These are phyloP conservation scores for Trachelus troglodyta DNA, from an alignment of 2,888 invertebrate genomes.

Conservation along the genomic window DNA sequence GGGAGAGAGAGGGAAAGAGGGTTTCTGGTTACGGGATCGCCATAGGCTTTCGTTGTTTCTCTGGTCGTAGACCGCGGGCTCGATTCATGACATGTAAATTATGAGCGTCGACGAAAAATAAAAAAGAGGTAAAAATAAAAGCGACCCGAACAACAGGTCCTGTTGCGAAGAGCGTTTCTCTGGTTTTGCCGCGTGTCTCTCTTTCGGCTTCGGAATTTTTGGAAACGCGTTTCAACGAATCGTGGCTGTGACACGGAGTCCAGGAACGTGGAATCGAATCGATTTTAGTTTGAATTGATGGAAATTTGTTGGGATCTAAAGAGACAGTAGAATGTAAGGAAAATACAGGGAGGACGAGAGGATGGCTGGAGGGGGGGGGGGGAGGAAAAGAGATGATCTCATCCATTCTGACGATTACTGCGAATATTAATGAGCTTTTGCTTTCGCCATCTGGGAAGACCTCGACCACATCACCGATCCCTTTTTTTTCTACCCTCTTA, in stretches of 20 bases:
- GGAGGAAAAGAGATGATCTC: neutral
- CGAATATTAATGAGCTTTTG: neutral
- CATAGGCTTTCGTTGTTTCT: slow-evolving; percentile 21
- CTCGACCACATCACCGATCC: neutral
- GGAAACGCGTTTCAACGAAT: neutral
- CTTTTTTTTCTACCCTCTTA: neutral
- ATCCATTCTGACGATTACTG: neutral
- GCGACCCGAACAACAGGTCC: neutral
- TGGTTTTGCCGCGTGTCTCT: neutral
- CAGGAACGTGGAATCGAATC: neutral
- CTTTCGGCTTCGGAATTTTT: neutral
- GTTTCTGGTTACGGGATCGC: slow-evolving; percentile 18
- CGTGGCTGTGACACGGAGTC: neutral
- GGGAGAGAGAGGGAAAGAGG: slow-evolving; percentile 10
- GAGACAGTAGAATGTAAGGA: neutral
- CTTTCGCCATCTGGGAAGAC: neutral
- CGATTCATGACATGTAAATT: slow-evolving; percentile 41
- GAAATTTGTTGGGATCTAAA: neutral
- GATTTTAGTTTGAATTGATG: neutral
- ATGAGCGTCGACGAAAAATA: slow-evolving; percentile 14
- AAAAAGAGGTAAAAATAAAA: neutral
- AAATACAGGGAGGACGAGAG: neutral
- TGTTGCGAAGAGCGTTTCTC: neutral
- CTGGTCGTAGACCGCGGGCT: slow-evolving; percentile 12
- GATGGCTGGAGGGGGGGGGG: neutral